phyloP scores from a whole-genome alignment of 2,113 vertebrate species.

The Pluvianellus socialis region DNA sequence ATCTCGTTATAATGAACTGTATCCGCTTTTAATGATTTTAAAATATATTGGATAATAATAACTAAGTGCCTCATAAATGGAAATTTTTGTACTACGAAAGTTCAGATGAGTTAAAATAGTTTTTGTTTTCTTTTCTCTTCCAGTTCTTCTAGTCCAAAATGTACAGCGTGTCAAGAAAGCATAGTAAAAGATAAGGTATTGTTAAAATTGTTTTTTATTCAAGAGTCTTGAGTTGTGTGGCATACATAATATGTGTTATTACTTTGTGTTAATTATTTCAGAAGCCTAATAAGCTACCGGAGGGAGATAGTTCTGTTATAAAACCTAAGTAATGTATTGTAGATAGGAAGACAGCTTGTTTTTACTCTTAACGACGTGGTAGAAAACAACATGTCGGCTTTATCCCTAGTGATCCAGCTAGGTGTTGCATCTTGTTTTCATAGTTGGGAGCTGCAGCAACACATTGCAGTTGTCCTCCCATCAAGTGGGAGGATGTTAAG shows the following conservation, averaged over 20 bases:
- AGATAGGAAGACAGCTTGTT: neutral
- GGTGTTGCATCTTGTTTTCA: neutral
- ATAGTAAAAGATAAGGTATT: constrained; percentile 82
- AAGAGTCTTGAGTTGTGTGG: neutral
- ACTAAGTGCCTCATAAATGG: neutral
- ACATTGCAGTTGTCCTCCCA: neutral
- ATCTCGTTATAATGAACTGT: neutral
- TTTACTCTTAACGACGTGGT: neutral
- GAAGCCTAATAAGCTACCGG: neutral
- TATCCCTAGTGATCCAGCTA: neutral
- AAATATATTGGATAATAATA: neutral
- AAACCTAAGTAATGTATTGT: neutral
- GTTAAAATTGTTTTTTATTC: neutral
- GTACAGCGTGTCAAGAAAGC: constrained; percentile 80
- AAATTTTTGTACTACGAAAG: neutral
- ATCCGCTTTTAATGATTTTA: neutral
- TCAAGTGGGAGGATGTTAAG: neutral
- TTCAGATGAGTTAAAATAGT: neutral
- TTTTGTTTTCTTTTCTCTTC: constrained; percentile 41
- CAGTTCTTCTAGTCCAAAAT: constrained; percentile 78
- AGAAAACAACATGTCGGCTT: neutral
- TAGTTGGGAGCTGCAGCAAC: neutral
- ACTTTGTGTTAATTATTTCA: neutral
- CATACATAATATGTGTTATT: neutral
- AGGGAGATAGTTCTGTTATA: neutral